Base-by-base conservation (phyloP, 2,888 invertebrate genomes). In the Myathropa florea region DNA sequence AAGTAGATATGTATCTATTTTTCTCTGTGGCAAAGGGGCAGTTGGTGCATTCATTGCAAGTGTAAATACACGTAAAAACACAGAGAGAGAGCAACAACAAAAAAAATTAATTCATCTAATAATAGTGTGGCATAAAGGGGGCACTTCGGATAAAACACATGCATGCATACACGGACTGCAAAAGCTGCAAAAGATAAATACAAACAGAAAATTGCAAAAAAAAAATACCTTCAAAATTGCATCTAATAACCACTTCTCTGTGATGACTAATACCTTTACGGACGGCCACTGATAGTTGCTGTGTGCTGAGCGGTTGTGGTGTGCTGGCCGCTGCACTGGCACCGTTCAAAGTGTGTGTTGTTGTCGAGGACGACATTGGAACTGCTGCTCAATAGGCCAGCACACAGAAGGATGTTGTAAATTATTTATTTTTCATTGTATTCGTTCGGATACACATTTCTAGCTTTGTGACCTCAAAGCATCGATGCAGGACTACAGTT, bases 61-160 rank as follows among this genome's bases (percentile, higher is more conserved):
- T 82, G 81, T 65, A 70, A 85, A 85, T 73, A 77, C 67, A 77
- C 71, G 70, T 24, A 68, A 72, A 77, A 36, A 60, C 46, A n/a
- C 7, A 18, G 18, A 7, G 18, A 18, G 6, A 46, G 46, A 18
- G 18, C 4, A 70, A 10, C 18, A 60, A 18, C 64, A 71, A 61
- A 71, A 70, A 59, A 84, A 55, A 39, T 72, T 23, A 53, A 57
- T 72, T 53, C 60, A 86, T 86, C 86, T 78, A 86, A 82, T 79
- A 86, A 86, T 86, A 86, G 86, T 67, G 82, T 78, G 68, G 60
- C 73, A 73, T 78, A 86, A 75, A 63, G 78, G 75, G 85, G 82
- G 81, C 81, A 70, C 61, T 71, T 78, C 71, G 70, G 78, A 86
- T 83, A 83, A 82, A 77, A 78, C 81, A 82, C 77, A 72, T 77